Evolutionary conservation across 2,113 vertebrate species (phyloP), one percentile per base, ranked within the genome.

Genomic region (Amphilophus citrinellus): DNA sequence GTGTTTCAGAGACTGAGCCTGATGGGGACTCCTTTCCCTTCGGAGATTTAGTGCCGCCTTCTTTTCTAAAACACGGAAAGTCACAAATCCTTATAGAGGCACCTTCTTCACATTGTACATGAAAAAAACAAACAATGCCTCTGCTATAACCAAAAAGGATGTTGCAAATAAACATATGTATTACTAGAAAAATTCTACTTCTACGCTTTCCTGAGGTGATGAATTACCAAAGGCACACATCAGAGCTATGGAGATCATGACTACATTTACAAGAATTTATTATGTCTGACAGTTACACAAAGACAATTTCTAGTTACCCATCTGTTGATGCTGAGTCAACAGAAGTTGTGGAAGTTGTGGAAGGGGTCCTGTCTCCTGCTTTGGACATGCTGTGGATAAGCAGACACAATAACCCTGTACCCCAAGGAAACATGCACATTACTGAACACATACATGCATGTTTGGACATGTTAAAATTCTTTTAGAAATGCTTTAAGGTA

Each of bases 311-410:
- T 61, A 37, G 5, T 7, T 85, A 95, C 95, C 89, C 35, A 1
- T 91, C 90, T 75, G 65, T 4, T 62, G 86, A 39, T 1, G 42
- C 44, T 17, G 94, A 95, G 4, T 88, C 76, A 0, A 35, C 59
- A 17, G 94, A 94, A 0, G 85, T 79, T 3, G 89, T 87, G 0
- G 94, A 94, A 0, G 85, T 79, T 3, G 89, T 87, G 0, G 94
- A 94, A 0, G 86, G 3, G 1, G 84, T 86, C 68, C 90, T 78
- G 18, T 89, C 91, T 80, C 27, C 66, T 78, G 81, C 71, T 35
- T 80, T 90, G 44, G 92, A 87, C 94, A 95, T 95, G 56, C 92
- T 95, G 80, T 50, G 6, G 13, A 85, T 3, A 35, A 76, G 82
- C 2, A 75, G 18, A 2, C 14, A 76, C 15, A 56, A 14, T n/a